Evolutionary conservation across 2,888 invertebrate genomes (phyloP), one percentile per base, ranked within the genome.

Genomic region (Flexamia atlantica): DNA sequence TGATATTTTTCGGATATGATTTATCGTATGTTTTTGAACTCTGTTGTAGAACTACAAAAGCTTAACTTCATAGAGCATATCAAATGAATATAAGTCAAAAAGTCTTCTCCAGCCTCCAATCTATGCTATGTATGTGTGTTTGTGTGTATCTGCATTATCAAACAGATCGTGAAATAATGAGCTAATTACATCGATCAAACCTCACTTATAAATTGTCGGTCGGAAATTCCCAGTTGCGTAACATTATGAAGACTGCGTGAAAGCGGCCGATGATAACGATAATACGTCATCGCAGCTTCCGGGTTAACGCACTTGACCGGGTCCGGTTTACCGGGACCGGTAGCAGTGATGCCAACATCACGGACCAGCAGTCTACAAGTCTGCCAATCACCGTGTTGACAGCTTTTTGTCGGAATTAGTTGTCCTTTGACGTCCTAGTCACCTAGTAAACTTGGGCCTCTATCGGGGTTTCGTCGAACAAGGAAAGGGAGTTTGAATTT

Each of bases 191-290:
- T 20, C 57, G 23, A 57, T 57, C 57, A 23, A 46, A 4, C 23
- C 57, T 57, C 9, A 23, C 9, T 57, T 23, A 23, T 20, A 57
- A 57, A 23, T 57, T 57, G 23, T 57, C 12, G 20, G 4, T 57
- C 23, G 57, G 57, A 57, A 57, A 2, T 23, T 57, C 57, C 57
- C 9, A 2, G 12, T 57, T 57, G 23, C 23, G 57, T 23, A 57
- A 57, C 57, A 7, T 23, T 57, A 57, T 5, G 57, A 23, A 57
- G 57, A 12, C 23, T 23, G 57, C 57, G 57, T 23, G 57, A 57
- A 57, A 57, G 57, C 17, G 57, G 57, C 46, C 12, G 46, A 57
- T 57, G 57, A 57, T 57, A 57, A 57, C 57, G 57, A 57, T 57
- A 57, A 4, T 17, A 53, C 57, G 57, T 57, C 57, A 57, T 57